Evolutionary conservation across 92 coral and sea anemone genomes (phyloP).

Genomic region (Paramuricea clavata): DNA sequence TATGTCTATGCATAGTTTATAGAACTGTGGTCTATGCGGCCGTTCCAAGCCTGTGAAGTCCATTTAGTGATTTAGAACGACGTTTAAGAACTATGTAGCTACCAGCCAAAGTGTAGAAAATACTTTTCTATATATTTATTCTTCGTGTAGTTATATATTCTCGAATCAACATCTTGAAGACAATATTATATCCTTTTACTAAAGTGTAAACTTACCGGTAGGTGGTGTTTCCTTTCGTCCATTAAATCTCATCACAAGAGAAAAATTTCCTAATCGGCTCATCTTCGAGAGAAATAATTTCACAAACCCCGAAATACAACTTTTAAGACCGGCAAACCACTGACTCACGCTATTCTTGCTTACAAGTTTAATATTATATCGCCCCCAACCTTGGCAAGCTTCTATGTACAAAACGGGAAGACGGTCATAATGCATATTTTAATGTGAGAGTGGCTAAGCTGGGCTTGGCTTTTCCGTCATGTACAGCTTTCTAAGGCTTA

Average conservation of each 20-base stretch:
- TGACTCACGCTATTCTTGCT: background rate
- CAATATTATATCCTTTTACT: no score
- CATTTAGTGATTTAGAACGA: no score
- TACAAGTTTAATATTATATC: background rate
- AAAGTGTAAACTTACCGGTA: background rate
- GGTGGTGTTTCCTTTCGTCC: background rate
- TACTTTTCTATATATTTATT: no score
- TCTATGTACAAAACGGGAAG: background rate
- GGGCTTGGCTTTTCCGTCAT: constrained; percentile 22
- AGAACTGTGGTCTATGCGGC: no score
- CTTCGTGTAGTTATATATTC: no score
- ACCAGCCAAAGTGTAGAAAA: no score
- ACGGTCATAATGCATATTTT: constrained; percentile 18
- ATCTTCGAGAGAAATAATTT: background rate
- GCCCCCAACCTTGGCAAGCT: constrained; percentile 6
- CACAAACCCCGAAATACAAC: background rate
- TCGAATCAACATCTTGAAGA: no score
- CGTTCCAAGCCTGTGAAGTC: no score
- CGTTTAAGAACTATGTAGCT: no score
- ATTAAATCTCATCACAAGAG: background rate
- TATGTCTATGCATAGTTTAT: no score
- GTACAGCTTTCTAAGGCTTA: constrained; percentile 14
- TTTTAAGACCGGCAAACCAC: background rate
- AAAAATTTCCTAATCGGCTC: background rate
- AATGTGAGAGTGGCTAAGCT: constrained; percentile 6